Conservation (phyloP, 2,113 vertebrate species). For the Macaca nemestrina region DNA sequence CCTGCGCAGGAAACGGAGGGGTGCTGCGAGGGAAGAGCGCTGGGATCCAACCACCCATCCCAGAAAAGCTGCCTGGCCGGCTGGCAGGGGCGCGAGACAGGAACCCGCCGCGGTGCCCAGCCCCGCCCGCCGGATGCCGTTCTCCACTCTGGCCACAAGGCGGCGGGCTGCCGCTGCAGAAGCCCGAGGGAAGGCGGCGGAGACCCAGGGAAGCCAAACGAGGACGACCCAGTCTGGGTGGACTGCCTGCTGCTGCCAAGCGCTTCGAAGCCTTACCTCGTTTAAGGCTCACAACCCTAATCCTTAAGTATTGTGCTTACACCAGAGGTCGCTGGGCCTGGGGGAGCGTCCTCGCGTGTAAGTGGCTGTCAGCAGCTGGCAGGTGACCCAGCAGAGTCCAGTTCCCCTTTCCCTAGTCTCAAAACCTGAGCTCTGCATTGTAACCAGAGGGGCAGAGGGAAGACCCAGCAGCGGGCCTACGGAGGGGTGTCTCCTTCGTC, state of each 20-base stretch:
- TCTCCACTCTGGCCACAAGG: conserved; percentile 28
- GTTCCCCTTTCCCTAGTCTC: no score
- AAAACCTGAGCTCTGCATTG: neutral
- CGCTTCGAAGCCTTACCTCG: neutral
- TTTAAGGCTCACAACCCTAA: neutral
- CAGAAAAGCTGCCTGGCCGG: neutral
- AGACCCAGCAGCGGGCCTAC: neutral
- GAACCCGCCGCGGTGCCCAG: fast-evolving
- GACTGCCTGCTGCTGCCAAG: neutral
- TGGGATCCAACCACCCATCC: neutral
- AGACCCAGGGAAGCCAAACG: fast-evolving
- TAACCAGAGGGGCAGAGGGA: neutral
- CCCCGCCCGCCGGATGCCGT: neutral
- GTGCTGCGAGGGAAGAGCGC: neutral
- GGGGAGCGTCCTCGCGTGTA: no score
- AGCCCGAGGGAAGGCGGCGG: neutral
- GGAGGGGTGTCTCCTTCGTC: neutral
- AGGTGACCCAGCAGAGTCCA: neutral
- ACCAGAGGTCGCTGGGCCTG: neutral
- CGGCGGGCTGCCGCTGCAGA: neutral
- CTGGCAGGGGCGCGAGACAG: neutral
- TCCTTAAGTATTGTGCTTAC: neutral
- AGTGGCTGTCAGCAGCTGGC: neutral
- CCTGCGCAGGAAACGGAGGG: neutral
- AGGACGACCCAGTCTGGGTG: no score